Evolutionary conservation across 2,888 invertebrate species (phyloP), one percentile per base, ranked within the genome.

Genomic region (Luffia ferchaultella): DNA sequence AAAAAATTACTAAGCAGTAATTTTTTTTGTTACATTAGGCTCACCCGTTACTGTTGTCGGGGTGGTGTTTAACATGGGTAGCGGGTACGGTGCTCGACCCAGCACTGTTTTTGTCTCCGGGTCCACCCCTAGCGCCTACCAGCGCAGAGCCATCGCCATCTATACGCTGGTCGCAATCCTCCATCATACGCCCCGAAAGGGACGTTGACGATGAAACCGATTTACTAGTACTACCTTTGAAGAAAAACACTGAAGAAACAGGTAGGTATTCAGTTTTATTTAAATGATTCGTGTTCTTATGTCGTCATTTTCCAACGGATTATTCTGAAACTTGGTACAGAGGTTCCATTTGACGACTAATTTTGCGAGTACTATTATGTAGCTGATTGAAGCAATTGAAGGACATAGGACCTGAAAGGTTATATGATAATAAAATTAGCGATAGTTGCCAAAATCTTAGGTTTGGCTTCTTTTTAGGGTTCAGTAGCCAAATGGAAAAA

Each of bases 41-140:
- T n/a, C n/a, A n/a, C n/a, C n/a, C n/a, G n/a, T n/a, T 49, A 20
- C 42, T 9, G 43, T 16, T 2, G 20, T 49, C 18, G 20, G 42
- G 18, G 16, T 49, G 20, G 16, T 42, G 49, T 43, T 20, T 49
- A 49, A 15, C 19, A 42, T 19, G 12, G 16, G 17, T 49, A 20
- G 17, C 30, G 18, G 55, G 63, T 18, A 61, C 61, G 17, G 69
- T 79, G 0, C 58, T 82, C 40, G 82, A 82, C 52, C 82, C 80
- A 5, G 67, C 78, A 0, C 58, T 79, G 9, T 78, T 70, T 55
- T 60, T 82, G n/a, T 62, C 62, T 15, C 82, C 82, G 0, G 73
- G 67, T 50, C 80, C 82, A 0, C 82, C 82, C 0, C 57, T 80
- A 7, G 54, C 60, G 0, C 61, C 62, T 1, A 52, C 58, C 0